phyloP scores from a whole-genome alignment of 2,888 invertebrate genomes.

The Morpho helenor region DNA sequence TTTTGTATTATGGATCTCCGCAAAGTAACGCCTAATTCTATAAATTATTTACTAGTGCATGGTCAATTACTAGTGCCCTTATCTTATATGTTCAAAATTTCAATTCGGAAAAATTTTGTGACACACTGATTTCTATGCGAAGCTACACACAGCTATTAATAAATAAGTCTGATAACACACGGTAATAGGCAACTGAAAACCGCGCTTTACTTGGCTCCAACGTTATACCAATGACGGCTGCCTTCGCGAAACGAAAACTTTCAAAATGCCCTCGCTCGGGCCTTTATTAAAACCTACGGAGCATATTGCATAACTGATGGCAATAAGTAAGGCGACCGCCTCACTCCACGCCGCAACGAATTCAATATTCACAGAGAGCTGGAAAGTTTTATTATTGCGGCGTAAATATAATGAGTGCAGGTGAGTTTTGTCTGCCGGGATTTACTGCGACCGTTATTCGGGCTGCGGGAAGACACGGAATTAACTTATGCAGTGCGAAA shows the following conservation, averaged over 20 bases:
- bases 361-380: slow-evolving; percentile 75
- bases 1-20: too few species aligned
- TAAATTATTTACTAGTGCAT: too few species aligned
- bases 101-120: too few species aligned
- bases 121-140: too few species aligned
- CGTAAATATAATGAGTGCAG: slow-evolving; percentile 78
- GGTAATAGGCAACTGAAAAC: background rate
- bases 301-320: slow-evolving; percentile 72
- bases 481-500: slow-evolving; percentile 52
- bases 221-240: slow-evolving; percentile 57
- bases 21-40: too few species aligned
- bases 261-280: slow-evolving; percentile 61
- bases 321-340: slow-evolving; percentile 72
- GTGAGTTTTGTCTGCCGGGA: slow-evolving; percentile 71
- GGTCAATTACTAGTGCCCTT: too few species aligned
- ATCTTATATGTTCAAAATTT: too few species aligned
- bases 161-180: too few species aligned
- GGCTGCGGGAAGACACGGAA: slow-evolving; percentile 52
- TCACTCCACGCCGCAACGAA: slow-evolving; percentile 58
- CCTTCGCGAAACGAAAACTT: slow-evolving; percentile 75
- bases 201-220: slow-evolving; percentile 53
- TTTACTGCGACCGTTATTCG: slow-evolving; percentile 60
- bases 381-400: slow-evolving; percentile 77
- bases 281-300: slow-evolving; percentile 74
- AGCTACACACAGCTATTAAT: too few species aligned